phyloP scores from a whole-genome alignment of 2,797 vertebrate genomes.

The Chrosomus eos region DNA sequence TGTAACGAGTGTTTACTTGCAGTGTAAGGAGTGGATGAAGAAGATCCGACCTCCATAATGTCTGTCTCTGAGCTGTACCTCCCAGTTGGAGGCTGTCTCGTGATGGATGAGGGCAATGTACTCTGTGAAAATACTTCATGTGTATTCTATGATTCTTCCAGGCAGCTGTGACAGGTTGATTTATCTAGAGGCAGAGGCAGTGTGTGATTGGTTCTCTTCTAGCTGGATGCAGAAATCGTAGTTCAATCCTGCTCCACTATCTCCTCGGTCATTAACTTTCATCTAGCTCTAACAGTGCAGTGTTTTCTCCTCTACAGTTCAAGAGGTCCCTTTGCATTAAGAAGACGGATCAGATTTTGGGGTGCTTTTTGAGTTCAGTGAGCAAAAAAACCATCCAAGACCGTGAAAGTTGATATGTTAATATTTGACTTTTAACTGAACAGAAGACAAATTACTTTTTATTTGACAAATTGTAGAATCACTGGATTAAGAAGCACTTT shows the following conservation, averaged over 20 bases:
- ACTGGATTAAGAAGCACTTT: background rate
- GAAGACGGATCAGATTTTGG: slow-evolving; percentile 10
- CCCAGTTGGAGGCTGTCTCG: slow-evolving; percentile 34
- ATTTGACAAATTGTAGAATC: background rate
- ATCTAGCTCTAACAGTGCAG: slow-evolving; percentile 20
- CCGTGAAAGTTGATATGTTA: slow-evolving; percentile 5
- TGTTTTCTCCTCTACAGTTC: slow-evolving; percentile 20
- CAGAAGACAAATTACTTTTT: background rate
- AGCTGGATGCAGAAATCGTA: slow-evolving; percentile 10
- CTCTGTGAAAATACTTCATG: slow-evolving; percentile 57
- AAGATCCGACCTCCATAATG: background rate
- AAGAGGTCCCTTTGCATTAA: slow-evolving; percentile 1
- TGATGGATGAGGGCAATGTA: slow-evolving; percentile 65
- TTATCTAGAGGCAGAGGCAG: slow-evolving; percentile 56
- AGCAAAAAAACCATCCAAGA: background rate
- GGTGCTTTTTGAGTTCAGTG: slow-evolving; percentile 5
- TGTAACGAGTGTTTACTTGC: slow-evolving; percentile 39
- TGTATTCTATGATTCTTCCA: slow-evolving; percentile 41
- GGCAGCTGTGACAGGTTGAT: slow-evolving; percentile 63
- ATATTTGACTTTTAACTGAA: background rate
- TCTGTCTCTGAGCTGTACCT: slow-evolving; percentile 6
- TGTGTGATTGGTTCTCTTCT: slow-evolving; percentile 37
- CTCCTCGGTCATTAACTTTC: slow-evolving; percentile 12
- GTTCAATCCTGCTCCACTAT: slow-evolving; percentile 9
- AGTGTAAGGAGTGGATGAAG: slow-evolving; percentile 32